Percentiles rank a stretch among this genome's conserved stretches.
phyloP scores from a whole-genome alignment of 2,797 vertebrate genomes.

The Chrysocyon brachyurus region DNA sequence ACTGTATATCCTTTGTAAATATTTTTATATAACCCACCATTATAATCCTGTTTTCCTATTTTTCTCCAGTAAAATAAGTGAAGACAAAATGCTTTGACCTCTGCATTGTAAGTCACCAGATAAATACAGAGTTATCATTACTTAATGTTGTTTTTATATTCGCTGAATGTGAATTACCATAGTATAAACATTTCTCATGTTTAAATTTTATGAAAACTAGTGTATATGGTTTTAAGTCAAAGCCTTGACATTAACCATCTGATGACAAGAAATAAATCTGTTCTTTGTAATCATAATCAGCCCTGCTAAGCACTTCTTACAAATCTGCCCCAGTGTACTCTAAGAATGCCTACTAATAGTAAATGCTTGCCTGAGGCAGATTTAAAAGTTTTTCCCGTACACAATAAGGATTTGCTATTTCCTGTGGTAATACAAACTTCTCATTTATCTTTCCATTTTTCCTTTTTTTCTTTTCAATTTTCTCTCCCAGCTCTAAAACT shows the following conservation, averaged over 20 bases:
- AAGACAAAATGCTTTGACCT: constrained; percentile 46
- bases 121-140: constrained; percentile 30
- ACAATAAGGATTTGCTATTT: constrained; percentile 75
- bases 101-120: neutral
- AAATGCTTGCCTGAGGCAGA: constrained; percentile 64
- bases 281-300: constrained; percentile 69
- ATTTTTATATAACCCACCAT: constrained; percentile 14
- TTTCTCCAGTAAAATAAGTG: constrained; percentile 59
- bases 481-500: constrained; percentile 85
- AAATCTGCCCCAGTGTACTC: constrained; percentile 11
- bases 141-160: constrained; percentile 47
- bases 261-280: constrained; percentile 69
- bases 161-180: constrained; percentile 47
- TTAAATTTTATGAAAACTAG: constrained; percentile 69
- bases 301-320: constrained; percentile 67
- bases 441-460: constrained; percentile 53
- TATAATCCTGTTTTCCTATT: neutral
- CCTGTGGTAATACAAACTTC: constrained; percentile 31
- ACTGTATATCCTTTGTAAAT: neutral
- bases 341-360: constrained; percentile 28
- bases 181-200: constrained; percentile 39
- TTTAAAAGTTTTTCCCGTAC: constrained; percentile 80
- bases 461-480: constrained; percentile 62
- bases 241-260: constrained; percentile 70
- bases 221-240: constrained; percentile 67